Conservation (phyloP, 1,140 invertebrate genomes). For the Aethina tumida region DNA sequence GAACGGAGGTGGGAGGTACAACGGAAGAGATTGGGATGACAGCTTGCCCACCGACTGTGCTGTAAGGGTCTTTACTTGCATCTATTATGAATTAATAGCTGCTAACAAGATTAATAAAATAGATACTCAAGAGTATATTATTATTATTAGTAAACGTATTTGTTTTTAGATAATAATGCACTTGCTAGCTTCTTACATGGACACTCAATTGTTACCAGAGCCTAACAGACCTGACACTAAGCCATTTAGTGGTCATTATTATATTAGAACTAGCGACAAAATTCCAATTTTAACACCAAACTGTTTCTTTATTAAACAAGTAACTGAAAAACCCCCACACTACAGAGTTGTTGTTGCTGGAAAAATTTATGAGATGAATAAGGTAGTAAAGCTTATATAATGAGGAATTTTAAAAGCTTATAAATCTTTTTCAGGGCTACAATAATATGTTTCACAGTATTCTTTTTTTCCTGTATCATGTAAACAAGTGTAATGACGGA, state of each 20-base stretch:
- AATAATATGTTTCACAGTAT: slow-evolving; percentile 77
- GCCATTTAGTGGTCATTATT: slow-evolving; percentile 55
- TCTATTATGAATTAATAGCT: not conserved
- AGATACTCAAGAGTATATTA: not conserved
- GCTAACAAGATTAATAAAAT: not conserved
- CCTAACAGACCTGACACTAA: slow-evolving; percentile 64
- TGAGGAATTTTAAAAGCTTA: not conserved
- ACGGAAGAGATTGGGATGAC: slow-evolving; percentile 67
- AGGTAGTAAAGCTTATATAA: slow-evolving; percentile 39
- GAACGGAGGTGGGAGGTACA: slow-evolving; percentile 62
- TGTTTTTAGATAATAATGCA: slow-evolving; percentile 72
- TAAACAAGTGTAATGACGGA: slow-evolving; percentile 63
- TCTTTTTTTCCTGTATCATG: slow-evolving; percentile 65
- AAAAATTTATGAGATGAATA: slow-evolving; percentile 52
- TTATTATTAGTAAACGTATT: slow-evolving; percentile 2
- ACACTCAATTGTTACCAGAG: slow-evolving; percentile 65
- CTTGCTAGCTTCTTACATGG: slow-evolving; percentile 69
- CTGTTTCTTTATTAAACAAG: slow-evolving; percentile 45
- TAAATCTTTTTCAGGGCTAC: slow-evolving; percentile 50
- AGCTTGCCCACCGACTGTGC: slow-evolving; percentile 70
- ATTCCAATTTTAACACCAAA: slow-evolving; percentile 32
- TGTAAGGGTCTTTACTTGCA: slow-evolving; percentile 40
- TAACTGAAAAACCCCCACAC: slow-evolving; percentile 58
- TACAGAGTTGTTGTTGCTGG: slow-evolving; percentile 56
- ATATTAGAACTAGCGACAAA: slow-evolving; percentile 48